Percentiles rank a stretch among this genome's conserved stretches.
Evolutionary conservation across 35 echinoderm and acorn worm species (phyloP).

Genomic region (Ptychodera flava): DNA sequence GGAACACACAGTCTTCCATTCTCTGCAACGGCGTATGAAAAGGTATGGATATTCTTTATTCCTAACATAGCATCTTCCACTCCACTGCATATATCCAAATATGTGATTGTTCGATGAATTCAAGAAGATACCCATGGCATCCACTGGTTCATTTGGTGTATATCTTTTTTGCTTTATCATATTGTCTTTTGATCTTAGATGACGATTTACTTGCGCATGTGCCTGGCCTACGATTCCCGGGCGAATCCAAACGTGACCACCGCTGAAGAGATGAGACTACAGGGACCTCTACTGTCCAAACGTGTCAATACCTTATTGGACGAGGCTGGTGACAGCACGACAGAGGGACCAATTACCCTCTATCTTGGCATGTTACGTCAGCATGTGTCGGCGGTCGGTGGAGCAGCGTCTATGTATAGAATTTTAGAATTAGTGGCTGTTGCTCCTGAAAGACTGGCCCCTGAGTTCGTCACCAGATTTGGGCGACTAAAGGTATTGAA

Average conservation of each 20-base stretch:
- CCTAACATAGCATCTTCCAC: too few species aligned
- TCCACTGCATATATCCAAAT: too few species aligned
- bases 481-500: constrained; percentile 57
- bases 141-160: too few species aligned
- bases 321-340: constrained; percentile 10
- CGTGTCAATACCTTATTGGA: constrained; percentile 46
- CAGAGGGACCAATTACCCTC: constrained; percentile 14
- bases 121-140: too few species aligned
- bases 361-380: constrained; percentile 53
- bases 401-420: constrained; percentile 32
- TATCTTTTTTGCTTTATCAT: too few species aligned
- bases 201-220: constrained; percentile 45
- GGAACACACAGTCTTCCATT: constrained; percentile 74
- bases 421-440: constrained; percentile 59
- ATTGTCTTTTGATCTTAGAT: too few species aligned
- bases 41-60: constrained; percentile 56
- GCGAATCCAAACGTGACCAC: constrained; percentile 38
- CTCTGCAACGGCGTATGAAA: constrained; percentile 50
- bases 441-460: constrained; percentile 49
- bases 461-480: constrained; percentile 50
- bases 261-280: constrained; percentile 39
- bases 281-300: constrained; percentile 41
- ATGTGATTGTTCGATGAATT: too few species aligned
- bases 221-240: constrained; percentile 55
- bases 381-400: constrained; percentile 65